Evolutionary conservation across 2,113 vertebrate genomes (phyloP), one percentile per base, ranked within the genome.

Genomic region (Herpailurus yagouaroundi): DNA sequence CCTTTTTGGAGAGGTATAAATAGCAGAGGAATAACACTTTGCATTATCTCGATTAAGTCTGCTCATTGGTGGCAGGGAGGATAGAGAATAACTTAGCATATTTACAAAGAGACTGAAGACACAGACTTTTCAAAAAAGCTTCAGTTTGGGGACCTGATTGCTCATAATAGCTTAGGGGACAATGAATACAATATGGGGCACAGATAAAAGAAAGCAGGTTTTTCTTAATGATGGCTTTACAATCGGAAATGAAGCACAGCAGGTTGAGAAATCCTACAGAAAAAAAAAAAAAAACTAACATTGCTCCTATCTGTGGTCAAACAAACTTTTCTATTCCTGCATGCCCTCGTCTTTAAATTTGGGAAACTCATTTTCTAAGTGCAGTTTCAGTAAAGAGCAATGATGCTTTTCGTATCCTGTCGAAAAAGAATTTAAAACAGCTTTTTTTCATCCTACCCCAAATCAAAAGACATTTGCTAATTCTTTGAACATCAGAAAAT

Each of bases 191-290:
- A 97, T 98, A 76, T 97, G 96, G 94, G 95, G 23, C 95, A 98
- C 82, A 98, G 77, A 98, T 85, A 97, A 95, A 98, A 91, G 63
- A 98, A 98, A 97, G 33, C 8, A 41, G 87, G 82, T 95, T 92
- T 50, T 60, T 87, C 97, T 98, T 98, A 98, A 98, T 98, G 96
- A 97, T 93, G 97, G 48, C 74, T 98, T 96, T 98, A 97, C 94
- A 96, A 98, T 98, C 95, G 98, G 97, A 98, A 99, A 98, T 98
- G 98, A 98, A 97, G 90, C 95, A 97, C 95, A 98, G 98, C 98
- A 98, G 97, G 96, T 97, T 97, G 74, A 80, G 80, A 98, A 98
- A 97, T 97, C 97, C 96, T 98, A 98, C 91, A 96, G 96, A 85
- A 45, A 77, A 77, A 48, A 76, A 29, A 76, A 76, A 48, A 74